These are phyloP conservation scores for Drosophila nigritarsus DNA, from an alignment of 2,888 invertebrate genomes.

Conservation along the genomic window DNA sequence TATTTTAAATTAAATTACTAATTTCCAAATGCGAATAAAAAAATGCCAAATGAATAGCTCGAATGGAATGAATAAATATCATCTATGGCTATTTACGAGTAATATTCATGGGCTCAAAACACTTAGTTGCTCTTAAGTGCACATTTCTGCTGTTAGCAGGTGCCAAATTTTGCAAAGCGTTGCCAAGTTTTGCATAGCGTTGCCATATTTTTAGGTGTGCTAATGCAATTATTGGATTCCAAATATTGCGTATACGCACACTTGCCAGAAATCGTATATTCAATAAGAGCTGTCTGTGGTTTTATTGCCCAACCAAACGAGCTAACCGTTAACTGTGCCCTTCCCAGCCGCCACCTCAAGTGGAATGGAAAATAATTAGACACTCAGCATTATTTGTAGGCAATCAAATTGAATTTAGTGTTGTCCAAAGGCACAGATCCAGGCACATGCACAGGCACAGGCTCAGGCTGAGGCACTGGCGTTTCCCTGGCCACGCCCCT, in stretches of 20 bases:
- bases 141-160: constrained; percentile 54
- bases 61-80: constrained; percentile 3
- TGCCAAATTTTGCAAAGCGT: constrained; percentile 33
- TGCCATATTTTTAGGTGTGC: background rate
- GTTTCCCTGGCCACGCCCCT: constrained; percentile 59
- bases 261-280: constrained; percentile 38
- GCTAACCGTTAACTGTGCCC: constrained; percentile 34
- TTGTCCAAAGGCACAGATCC: constrained; percentile 37
- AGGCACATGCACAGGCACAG: constrained; percentile 35
- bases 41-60: background rate
- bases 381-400: constrained; percentile 78
- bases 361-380: constrained; percentile 73
- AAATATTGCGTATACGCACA: constrained; percentile 59
- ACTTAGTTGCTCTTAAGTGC: constrained; percentile 40
- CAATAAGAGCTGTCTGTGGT: constrained; percentile 47
- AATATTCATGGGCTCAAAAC: constrained; percentile 9
- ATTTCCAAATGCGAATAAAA: background rate
- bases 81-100: constrained; percentile 2
- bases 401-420: constrained; percentile 80
- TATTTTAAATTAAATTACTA: background rate
- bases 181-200: constrained; percentile 34
- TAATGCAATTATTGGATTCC: constrained; percentile 9
- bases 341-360: background rate
- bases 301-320: constrained; percentile 30
- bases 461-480: constrained; percentile 24